A percentile compares a stretch with the other conserved stretches of the same genome.
phyloP scores from a whole-genome alignment of 2,888 invertebrate species.

The Tenthredo amoena region DNA sequence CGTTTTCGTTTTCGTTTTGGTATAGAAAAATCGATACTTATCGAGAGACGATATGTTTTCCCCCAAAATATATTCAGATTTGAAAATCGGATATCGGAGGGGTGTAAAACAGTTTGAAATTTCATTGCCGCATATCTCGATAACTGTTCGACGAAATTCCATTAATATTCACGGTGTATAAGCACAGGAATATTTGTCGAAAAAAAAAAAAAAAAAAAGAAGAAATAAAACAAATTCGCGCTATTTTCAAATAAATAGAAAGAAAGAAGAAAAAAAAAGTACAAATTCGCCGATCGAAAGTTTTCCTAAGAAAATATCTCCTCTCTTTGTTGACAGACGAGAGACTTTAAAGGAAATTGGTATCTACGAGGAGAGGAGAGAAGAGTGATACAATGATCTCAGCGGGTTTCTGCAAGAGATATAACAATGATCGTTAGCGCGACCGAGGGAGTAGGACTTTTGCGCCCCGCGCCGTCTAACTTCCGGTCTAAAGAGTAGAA shows the following conservation, averaged over 20 bases:
- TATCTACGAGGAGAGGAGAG: background rate
- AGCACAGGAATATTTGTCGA: background rate
- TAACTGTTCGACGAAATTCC: background rate
- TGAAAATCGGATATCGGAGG: background rate
- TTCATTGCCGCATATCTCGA: background rate
- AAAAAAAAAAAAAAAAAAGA: background rate
- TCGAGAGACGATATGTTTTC: no score
- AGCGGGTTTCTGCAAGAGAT: background rate
- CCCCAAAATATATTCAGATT: no score
- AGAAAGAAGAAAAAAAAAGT: background rate
- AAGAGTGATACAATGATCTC: background rate
- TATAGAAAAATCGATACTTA: no score
- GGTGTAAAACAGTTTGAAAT: background rate
- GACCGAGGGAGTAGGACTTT: background rate
- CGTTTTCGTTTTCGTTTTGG: no score
- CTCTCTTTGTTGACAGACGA: no score
- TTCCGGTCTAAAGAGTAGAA: conserved; percentile 43
- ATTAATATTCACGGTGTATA: background rate
- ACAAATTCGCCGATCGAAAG: no score
- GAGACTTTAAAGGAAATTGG: background rate
- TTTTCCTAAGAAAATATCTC: no score
- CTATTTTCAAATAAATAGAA: background rate
- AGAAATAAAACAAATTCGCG: no score
- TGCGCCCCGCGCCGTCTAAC: background rate
- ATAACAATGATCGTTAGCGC: conserved; percentile 47